Conservation (phyloP, 23 tunicate species). For the Phallusia fumigata region DNA sequence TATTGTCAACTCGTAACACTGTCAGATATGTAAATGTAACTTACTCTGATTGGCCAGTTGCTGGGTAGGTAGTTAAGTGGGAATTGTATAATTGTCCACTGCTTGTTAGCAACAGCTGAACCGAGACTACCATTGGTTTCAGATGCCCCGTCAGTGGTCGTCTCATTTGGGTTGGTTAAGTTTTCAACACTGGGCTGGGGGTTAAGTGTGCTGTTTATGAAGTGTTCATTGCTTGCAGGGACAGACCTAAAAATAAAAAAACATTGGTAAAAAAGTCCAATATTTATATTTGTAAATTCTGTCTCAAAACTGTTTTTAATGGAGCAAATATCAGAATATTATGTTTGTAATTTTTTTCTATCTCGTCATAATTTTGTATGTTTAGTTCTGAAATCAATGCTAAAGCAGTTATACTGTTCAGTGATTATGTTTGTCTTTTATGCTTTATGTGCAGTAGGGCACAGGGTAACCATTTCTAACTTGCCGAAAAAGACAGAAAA, state of each 20-base stretch:
- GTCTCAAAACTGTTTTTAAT: too few relatives aligned
- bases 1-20: too few relatives aligned
- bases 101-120: conserved; percentile 85
- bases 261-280: neutral
- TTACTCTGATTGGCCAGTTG: conserved; percentile 98
- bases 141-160: neutral
- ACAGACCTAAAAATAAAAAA: neutral
- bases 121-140: conserved; percentile 3
- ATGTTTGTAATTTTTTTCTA: too few relatives aligned
- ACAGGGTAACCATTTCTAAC: too few relatives aligned
- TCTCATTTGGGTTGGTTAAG: neutral
- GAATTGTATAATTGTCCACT: conserved; percentile 89
- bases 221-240: neutral
- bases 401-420: too few relatives aligned
- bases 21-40: conserved; percentile 5
- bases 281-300: too few relatives aligned
- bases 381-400: too few relatives aligned
- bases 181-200: neutral
- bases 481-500: too few relatives aligned
- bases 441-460: too few relatives aligned
- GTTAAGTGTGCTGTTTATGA: neutral
- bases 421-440: too few relatives aligned
- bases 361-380: too few relatives aligned
- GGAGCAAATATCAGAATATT: too few relatives aligned
- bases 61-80: conserved; percentile 82